Evolutionary conservation across 2,113 vertebrate genomes (phyloP), one percentile per base, ranked within the genome.

Genomic region (Scytalopus superciliaris): DNA sequence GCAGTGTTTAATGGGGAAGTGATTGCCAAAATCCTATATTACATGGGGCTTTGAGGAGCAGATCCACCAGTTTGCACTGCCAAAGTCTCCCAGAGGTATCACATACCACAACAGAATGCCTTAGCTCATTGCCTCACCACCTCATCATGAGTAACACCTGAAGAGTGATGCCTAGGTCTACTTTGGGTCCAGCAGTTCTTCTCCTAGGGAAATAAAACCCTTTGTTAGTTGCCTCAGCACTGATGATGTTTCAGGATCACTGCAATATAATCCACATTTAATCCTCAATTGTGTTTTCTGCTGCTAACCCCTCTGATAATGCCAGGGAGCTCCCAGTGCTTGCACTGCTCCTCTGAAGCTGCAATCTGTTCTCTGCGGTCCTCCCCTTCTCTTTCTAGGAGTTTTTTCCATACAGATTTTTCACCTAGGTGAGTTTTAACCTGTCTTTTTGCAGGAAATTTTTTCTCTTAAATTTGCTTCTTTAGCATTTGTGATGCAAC

Each of bases 211-310:
- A 89, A 75, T 57, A 14, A 64, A 80, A 31, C 52, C 56, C 30
- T 80, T 63, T 56, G 24, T 47, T n/a, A 47, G 35, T 74, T 60
- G n/a, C 55, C 68, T 88, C 93, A 68, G 67, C 33, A 18, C 39
- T 52, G 84, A 56, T 0, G 1, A 63, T 10, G 79, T 64, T 90
- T 73, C 75, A 76, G 83, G 62, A 53, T 86, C 1, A 0, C 68
- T 59, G 49, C 60, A 64, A 68, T 11, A 75, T 78, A 96, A 95
- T 87, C 76, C 60, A 78, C 73, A 25, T 76, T 80, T 94, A 93
- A 96, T 94, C 67, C 82, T 59, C 78, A 60, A 49, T 66, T 84
- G 84, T 70, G 23, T 90, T 89, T 96, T 66, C 82, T 93, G 67
- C 50, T 93, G 68, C 79, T 69, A 63, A 91, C 80, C 50, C 63